Conservation (phyloP, 2,113 vertebrate genomes). For the Falco punctatus region DNA sequence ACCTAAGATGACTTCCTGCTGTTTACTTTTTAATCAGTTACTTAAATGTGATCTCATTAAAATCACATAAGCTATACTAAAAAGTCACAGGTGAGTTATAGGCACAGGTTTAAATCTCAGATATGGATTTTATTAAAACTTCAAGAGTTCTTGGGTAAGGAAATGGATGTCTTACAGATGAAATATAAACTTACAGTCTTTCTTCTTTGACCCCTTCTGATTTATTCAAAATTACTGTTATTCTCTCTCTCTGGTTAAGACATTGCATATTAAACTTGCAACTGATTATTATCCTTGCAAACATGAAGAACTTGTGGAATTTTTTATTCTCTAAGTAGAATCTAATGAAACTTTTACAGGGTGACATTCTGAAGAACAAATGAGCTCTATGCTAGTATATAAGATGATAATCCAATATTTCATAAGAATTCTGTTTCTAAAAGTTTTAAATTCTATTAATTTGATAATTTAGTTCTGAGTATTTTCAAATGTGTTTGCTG, state of each 20-base stretch:
- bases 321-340: neutral
- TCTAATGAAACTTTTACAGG: neutral
- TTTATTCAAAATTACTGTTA: neutral
- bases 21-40: neutral
- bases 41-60: neutral
- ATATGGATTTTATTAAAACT: neutral
- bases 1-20: neutral
- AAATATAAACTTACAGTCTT: neutral
- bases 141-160: neutral
- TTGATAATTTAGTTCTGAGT: neutral
- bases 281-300: neutral
- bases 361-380: neutral
- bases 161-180: neutral
- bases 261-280: neutral
- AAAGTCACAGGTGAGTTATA: neutral
- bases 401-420: neutral
- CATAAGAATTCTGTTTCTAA: neutral
- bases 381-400: neutral
- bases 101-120: neutral
- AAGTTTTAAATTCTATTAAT: neutral
- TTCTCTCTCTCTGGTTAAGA: neutral
- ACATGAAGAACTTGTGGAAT: neutral
- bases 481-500: neutral
- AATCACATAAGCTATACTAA: neutral
- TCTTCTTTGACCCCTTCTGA: neutral